Evolutionary conservation across 2,797 vertebrate species (phyloP).

Genomic region (Delichon dasypus): DNA sequence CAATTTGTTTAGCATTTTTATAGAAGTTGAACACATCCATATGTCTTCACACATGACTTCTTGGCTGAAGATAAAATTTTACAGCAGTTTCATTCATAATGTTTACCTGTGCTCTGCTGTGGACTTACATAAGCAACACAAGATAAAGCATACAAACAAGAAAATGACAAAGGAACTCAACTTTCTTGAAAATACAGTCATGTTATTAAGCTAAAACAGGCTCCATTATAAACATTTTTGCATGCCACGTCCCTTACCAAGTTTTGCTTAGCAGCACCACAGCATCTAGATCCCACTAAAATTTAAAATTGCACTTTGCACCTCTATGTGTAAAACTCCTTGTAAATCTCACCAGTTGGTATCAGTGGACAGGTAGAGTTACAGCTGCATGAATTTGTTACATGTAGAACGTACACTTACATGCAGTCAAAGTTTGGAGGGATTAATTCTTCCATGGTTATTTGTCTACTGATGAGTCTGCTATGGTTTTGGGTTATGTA

Average conservation of each 20-base stretch:
- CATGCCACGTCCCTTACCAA: background rate
- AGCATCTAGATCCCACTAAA: background rate
- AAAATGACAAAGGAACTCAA: background rate
- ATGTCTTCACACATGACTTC: background rate
- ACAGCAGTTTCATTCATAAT: background rate
- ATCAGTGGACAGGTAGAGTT: background rate
- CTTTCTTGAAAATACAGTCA: background rate
- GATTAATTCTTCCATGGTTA: background rate
- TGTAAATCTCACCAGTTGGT: background rate
- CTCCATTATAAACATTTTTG: background rate
- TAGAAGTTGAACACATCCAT: background rate
- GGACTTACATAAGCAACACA: background rate
- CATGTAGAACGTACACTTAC: background rate
- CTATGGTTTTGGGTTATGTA: background rate
- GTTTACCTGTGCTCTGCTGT: background rate
- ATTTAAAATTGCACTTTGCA: background rate
- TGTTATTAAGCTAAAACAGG: background rate
- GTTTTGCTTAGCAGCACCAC: background rate
- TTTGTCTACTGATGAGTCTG: background rate
- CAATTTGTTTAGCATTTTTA: background rate
- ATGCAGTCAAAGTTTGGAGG: background rate
- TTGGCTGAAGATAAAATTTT: background rate
- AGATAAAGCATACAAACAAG: background rate
- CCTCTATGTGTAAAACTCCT: background rate
- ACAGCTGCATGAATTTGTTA: background rate